A percentile compares a stretch with the other conserved stretches of the same genome.
These are phyloP conservation scores for Fragum sueziense DNA, from an alignment of 2,888 invertebrate genomes.

Conservation along the genomic window DNA sequence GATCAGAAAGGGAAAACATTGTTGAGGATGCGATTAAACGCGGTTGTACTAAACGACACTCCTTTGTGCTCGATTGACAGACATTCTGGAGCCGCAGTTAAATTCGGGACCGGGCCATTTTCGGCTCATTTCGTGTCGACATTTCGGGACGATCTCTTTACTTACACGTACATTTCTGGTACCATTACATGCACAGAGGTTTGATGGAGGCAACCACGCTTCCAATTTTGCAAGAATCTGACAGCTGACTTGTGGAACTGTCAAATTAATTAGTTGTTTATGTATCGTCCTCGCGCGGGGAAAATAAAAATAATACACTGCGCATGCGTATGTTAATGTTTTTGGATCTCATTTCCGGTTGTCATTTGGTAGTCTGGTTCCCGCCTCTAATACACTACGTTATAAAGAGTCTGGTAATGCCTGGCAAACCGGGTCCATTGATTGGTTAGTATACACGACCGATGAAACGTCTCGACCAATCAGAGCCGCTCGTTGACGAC, in stretches of 20 bases:
- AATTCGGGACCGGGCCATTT: slow-evolving; percentile 11
- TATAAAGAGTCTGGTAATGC: no score
- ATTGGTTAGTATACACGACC: no score
- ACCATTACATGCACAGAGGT: not conserved
- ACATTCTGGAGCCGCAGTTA: slow-evolving; percentile 38
- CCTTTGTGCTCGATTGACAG: slow-evolving; percentile 17
- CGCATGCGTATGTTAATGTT: slow-evolving; percentile 70
- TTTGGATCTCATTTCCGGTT: slow-evolving; percentile 56
- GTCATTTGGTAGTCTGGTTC: slow-evolving; percentile 8
- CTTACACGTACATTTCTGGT: not conserved
- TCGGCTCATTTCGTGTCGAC: not conserved
- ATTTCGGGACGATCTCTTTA: not conserved
- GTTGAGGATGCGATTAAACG: no score
- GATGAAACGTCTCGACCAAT: no score
- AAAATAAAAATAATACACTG: slow-evolving; percentile 72
- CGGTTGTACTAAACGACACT: not conserved
- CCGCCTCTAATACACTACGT: no score
- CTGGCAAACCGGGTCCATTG: no score
- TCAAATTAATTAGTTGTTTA: slow-evolving; percentile 38
- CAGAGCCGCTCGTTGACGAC: no score
- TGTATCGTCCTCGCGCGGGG: slow-evolving; percentile 65
- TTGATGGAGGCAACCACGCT: not conserved
- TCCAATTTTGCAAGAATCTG: not conserved
- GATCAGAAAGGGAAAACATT: no score
- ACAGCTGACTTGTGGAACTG: not conserved